Base-by-base conservation (phyloP, 2,113 vertebrate genomes). In the Rhinichthys klamathensis region DNA sequence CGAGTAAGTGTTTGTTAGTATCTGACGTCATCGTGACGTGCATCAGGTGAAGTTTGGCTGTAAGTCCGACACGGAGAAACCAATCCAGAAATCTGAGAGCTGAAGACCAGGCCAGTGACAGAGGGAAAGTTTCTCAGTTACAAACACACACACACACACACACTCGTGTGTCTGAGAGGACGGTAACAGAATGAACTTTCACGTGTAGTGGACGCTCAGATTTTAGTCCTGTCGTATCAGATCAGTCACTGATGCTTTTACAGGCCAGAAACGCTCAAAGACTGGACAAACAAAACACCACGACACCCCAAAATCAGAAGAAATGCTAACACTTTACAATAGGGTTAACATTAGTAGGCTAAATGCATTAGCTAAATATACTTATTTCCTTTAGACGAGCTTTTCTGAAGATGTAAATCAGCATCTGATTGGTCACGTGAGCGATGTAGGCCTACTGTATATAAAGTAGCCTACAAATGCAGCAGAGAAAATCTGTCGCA, bases 121-220 rank as follows among this genome's bases (percentile, higher is more conserved):
- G 7, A 61, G 76, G 32, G 76, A 79, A 79, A 79, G 76, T 79
- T 79, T 58, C 51, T 35, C 54, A 9, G 32, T 38, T 78, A 56
- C 75, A 77, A 6, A 56, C 49, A 54, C 41, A n/a, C 73, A 70
- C 73, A 35, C 35, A 35, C 35, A 38, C 35, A 38, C 35, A 38
- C 35, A 38, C 38, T 75, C 73, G 2, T 51, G 74, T 32, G 74
- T 76, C 74, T 15, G 70, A 16, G 56, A 72, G 21, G 6, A 30
- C 12, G 25, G 13, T 18, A 27, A 75, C 44, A 51, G 16, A 70
- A 5, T 41, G 9, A 6, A 72, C 69, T 72, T 67, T 67, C 65
- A 35, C 3, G 1, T 21, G 18, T 2, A 44, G 38, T 25, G 69
- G n/a, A 73, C 3, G 23, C 9, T 6, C 38, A 41, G 69, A 72